Conservation (phyloP, 2,888 invertebrate species). For the Ochropleura plecta region DNA sequence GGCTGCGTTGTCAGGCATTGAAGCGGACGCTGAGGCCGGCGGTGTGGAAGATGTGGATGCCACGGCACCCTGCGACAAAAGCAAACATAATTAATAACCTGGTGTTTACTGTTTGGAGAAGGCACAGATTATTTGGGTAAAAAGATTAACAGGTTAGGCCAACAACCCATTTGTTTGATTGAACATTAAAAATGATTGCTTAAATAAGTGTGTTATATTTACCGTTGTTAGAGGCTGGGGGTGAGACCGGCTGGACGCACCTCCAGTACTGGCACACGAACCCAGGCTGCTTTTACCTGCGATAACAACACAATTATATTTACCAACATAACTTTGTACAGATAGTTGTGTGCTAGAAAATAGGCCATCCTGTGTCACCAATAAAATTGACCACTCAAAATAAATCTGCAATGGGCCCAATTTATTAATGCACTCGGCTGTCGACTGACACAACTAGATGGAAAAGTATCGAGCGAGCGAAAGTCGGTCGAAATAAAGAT, state of each 20-base stretch:
- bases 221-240: constrained; percentile 88
- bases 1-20: constrained; percentile 87
- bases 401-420: not conserved
- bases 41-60: constrained; percentile 89
- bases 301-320: constrained; percentile 37
- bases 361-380: not conserved
- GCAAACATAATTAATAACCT: constrained; percentile 17
- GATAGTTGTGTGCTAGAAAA: not conserved
- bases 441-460: not conserved
- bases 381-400: not conserved
- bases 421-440: not conserved
- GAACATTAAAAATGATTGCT: not conserved
- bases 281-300: constrained; percentile 92
- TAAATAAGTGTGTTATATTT: constrained; percentile 40
- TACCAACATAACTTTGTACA: not conserved
- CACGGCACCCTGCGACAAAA: constrained; percentile 83
- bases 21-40: constrained; percentile 85
- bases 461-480: not conserved
- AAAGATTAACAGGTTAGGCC: no score
- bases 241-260: constrained; percentile 89
- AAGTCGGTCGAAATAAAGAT: not conserved
- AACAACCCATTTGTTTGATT: no score
- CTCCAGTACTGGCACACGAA: constrained; percentile 92
- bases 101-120: not conserved
- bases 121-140: no score